phyloP scores from a whole-genome alignment of 2,888 invertebrate species.

The Asteroscopus sphinx region DNA sequence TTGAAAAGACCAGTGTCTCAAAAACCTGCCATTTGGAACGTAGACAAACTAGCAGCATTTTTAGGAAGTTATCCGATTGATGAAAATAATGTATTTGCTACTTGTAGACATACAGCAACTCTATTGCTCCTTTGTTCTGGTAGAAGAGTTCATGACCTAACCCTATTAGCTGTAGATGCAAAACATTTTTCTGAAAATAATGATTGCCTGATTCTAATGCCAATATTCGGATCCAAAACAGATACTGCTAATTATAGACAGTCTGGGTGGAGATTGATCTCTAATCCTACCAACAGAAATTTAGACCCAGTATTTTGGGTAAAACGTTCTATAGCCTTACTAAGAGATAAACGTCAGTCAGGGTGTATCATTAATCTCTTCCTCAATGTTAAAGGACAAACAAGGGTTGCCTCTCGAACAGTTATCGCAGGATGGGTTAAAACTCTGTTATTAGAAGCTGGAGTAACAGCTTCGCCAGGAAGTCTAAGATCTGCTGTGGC shows the following conservation, averaged over 20 bases:
- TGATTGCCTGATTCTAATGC: not conserved
- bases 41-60: not conserved
- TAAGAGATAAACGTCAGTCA: not conserved
- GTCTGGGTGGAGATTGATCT: not conserved
- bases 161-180: not conserved
- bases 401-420: not conserved
- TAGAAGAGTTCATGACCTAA: not conserved
- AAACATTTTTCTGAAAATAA: not conserved
- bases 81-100: slow-evolving; percentile 1
- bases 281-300: not conserved
- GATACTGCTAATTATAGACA: not conserved
- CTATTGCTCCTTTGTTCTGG: not conserved
- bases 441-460: not conserved
- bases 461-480: not conserved
- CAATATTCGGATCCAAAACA: not conserved
- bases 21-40: not conserved
- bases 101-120: slow-evolving; percentile 1
- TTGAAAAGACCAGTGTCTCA: not conserved
- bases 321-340: not conserved
- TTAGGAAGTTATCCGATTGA: not conserved
- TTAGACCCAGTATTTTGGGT: not conserved
- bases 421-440: slow-evolving; percentile 1
- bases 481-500: not conserved
- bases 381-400: not conserved
- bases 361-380: not conserved